Conservation (phyloP, 2,113 vertebrate species). For the Thymallus thymallus region DNA sequence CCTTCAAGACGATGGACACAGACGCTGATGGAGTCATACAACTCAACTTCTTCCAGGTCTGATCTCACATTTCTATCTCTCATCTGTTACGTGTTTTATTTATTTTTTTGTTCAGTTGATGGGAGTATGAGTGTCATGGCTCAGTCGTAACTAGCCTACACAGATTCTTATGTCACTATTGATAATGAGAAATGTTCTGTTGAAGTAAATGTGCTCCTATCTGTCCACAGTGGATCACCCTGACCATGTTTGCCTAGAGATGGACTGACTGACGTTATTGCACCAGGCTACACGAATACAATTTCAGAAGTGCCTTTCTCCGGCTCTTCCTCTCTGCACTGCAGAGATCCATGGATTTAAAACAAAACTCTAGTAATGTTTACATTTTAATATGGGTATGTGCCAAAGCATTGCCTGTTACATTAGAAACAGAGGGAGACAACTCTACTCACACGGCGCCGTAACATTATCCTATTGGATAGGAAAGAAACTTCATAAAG, state of each 20-base stretch:
- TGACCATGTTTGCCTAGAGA: slow-evolving; percentile 77
- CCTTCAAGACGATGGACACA: slow-evolving; percentile 84
- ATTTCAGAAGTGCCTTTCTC: slow-evolving; percentile 62
- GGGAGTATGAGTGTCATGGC: background rate
- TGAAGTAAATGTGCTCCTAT: no score
- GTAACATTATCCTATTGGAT: background rate
- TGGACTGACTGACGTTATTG: background rate
- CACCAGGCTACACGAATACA: background rate
- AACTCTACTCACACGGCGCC: background rate
- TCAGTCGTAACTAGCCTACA: no score
- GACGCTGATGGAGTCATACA: slow-evolving; percentile 77
- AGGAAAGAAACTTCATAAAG: background rate
- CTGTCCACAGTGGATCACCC: slow-evolving; percentile 67
- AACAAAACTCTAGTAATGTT: slow-evolving; percentile 5
- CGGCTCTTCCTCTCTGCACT: slow-evolving; percentile 2
- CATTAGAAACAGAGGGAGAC: slow-evolving; percentile 9
- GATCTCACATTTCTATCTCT: background rate
- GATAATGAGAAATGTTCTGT: background rate
- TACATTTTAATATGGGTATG: slow-evolving; percentile 23
- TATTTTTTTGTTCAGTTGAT: background rate
- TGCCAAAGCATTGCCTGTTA: slow-evolving; percentile 24
- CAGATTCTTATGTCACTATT: background rate
- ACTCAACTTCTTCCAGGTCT: slow-evolving; percentile 83
- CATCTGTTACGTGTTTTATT: background rate
- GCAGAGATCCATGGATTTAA: slow-evolving; percentile 17